Evolutionary conservation across 1,140 invertebrate species (phyloP).

Genomic region (Oppia nitens): DNA sequence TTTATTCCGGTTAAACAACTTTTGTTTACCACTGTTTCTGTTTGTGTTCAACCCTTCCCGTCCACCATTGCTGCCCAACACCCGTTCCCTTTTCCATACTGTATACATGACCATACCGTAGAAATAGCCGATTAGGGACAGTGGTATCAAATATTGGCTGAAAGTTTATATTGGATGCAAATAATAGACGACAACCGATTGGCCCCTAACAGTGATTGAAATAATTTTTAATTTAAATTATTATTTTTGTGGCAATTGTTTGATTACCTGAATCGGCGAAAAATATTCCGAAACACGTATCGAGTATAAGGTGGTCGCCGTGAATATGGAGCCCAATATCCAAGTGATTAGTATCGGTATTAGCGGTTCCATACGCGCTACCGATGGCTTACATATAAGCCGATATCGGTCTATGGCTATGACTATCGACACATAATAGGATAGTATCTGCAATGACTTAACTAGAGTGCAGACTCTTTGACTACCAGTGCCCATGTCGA

Average conservation of each 20-base stretch:
- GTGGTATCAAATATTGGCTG: slow-evolving; percentile 36
- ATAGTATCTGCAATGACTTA: slow-evolving; percentile 4
- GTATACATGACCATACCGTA: slow-evolving; percentile 28
- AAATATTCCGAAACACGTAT: neutral
- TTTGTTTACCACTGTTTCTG: slow-evolving; percentile 22
- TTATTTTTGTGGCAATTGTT: neutral
- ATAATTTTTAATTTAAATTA: neutral
- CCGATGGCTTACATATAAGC: slow-evolving; percentile 34
- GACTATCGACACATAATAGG: slow-evolving; percentile 33
- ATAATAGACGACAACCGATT: slow-evolving; percentile 29
- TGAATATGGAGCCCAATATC: slow-evolving; percentile 27
- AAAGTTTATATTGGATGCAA: slow-evolving; percentile 21
- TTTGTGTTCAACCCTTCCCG: too few relatives aligned
- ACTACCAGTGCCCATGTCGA: neutral
- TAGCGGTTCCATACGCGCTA: slow-evolving; percentile 28
- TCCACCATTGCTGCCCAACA: too few relatives aligned
- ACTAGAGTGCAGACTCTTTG: neutral
- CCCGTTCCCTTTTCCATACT: slow-evolving; percentile 21
- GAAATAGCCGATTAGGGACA: slow-evolving; percentile 30
- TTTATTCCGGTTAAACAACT: slow-evolving; percentile 22
- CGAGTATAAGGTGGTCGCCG: neutral
- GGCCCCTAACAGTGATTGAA: too few relatives aligned
- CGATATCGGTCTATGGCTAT: slow-evolving; percentile 36
- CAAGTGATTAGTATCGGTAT: slow-evolving; percentile 32
- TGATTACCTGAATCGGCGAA: neutral